Evolutionary conservation across 2,888 invertebrate species (phyloP).

Genomic region (Homarus gammarus): DNA sequence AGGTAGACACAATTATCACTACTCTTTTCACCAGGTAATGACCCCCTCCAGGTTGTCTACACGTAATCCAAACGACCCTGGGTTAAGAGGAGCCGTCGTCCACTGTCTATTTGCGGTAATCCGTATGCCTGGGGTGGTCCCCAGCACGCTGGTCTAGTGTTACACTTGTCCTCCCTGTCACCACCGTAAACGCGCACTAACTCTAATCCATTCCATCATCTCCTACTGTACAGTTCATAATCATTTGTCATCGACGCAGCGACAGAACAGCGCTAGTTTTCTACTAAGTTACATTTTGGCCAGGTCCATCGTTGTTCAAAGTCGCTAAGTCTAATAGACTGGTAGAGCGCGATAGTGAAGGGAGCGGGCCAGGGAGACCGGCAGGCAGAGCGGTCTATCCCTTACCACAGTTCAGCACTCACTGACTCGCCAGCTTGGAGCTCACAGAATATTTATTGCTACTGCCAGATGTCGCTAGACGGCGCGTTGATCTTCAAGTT

Average conservation of each 20-base stretch:
- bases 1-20: too few species aligned
- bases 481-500: slow-evolving; percentile 38
- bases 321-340: not conserved
- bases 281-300: not conserved
- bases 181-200: not conserved
- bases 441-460: slow-evolving; percentile 66
- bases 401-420: slow-evolving; percentile 30
- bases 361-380: not conserved
- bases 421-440: slow-evolving; percentile 46
- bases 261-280: not conserved
- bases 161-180: not conserved
- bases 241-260: not conserved
- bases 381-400: not conserved
- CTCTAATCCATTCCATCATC: not conserved
- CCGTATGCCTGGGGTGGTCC: not conserved
- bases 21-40: too few species aligned
- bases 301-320: not conserved
- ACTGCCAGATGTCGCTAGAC: slow-evolving; percentile 69
- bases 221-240: not conserved
- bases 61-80: not conserved
- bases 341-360: not conserved
- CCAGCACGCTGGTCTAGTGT: not conserved
- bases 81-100: not conserved
- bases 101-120: not conserved
- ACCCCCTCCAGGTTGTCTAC: too few species aligned